These are phyloP conservation scores for Euspilapteryx auroguttella DNA, from an alignment of 2,888 invertebrate species.

Conservation along the genomic window DNA sequence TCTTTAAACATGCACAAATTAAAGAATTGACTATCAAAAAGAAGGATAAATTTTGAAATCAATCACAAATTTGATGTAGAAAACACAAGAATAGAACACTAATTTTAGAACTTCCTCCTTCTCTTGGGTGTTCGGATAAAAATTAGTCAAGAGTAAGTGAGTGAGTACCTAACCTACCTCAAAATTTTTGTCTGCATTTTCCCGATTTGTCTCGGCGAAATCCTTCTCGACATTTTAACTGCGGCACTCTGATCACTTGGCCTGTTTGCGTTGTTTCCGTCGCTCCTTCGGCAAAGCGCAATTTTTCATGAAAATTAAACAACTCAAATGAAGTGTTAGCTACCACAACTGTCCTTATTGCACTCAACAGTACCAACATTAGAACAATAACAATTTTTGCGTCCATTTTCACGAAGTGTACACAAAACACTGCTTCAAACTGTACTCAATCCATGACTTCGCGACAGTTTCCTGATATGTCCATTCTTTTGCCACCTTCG, in stretches of 20 bases:
- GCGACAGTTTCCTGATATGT: constrained; percentile 1
- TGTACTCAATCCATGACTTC: constrained; percentile 4
- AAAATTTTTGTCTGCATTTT: constrained; percentile 19
- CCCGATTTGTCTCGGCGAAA: constrained; percentile 22
- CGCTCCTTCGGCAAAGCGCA: constrained; percentile 10
- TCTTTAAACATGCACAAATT: too few species aligned
- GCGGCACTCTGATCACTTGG: constrained; percentile 34
- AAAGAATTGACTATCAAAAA: too few species aligned
- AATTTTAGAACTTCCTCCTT: too few species aligned
- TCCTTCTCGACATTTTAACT: constrained; percentile 21
- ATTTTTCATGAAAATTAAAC: constrained; percentile 19
- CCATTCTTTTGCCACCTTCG: neutral
- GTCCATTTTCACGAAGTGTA: constrained; percentile 26
- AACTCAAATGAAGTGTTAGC: constrained; percentile 12
- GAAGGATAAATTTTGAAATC: too few species aligned
- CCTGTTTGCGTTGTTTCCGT: constrained; percentile 14
- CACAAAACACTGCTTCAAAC: constrained; percentile 22
- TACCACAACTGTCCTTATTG: constrained; percentile 10
- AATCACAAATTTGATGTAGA: too few species aligned
- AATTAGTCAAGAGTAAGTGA: too few species aligned
- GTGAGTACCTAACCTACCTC: too few species aligned
- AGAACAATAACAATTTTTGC: constrained; percentile 20
- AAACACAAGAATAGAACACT: too few species aligned
- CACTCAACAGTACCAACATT: constrained; percentile 14
- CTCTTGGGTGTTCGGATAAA: too few species aligned